Conservation (phyloP, 2,797 vertebrate species). For the Neopelma chrysocephalum region DNA sequence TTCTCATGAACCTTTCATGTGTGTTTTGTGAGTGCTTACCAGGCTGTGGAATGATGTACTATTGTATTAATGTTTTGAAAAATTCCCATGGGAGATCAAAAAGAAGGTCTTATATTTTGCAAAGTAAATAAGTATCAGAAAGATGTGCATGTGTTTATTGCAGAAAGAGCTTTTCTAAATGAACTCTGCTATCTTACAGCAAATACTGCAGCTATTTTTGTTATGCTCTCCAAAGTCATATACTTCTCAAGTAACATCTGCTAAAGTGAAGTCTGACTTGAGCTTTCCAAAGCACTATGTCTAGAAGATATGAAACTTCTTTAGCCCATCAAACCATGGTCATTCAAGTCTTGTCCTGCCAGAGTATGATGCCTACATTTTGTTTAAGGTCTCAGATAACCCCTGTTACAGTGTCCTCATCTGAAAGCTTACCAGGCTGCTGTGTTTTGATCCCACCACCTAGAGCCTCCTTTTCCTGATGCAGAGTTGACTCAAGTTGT, state of each 20-base stretch:
- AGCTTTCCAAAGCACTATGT: background rate
- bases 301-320: background rate
- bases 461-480: background rate
- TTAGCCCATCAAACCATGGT: background rate
- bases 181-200: background rate
- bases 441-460: background rate
- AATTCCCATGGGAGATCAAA: background rate
- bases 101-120: background rate
- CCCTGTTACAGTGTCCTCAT: background rate
- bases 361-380: background rate
- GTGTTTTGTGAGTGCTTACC: background rate
- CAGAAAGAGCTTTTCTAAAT: background rate
- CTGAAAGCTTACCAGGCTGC: background rate
- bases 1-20: background rate
- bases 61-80: background rate
- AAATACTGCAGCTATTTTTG: slow-evolving; percentile 4
- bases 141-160: background rate
- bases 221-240: background rate
- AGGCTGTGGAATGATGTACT: background rate
- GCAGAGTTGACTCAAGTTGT: background rate
- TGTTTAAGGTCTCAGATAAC: background rate
- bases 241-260: background rate
- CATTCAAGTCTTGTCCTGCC: background rate
- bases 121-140: background rate
- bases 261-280: background rate